Evolutionary conservation across 2,113 vertebrate species (phyloP), one percentile per base, ranked within the genome.

Genomic region (Oxyruncus cristatus): DNA sequence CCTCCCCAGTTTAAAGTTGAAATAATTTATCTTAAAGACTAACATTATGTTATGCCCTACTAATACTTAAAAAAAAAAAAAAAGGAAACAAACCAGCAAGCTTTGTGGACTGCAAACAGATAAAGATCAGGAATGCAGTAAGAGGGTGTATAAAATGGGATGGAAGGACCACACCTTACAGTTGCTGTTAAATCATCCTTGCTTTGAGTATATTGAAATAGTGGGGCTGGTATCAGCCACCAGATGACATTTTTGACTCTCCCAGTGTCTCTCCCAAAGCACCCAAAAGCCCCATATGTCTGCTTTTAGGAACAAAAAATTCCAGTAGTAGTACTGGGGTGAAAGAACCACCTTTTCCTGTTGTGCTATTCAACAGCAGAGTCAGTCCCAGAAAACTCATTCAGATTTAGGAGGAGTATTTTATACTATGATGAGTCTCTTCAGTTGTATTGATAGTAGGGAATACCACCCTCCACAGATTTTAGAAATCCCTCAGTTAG

Each of bases 81-180:
- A 50, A 66, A 66, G 41, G 2, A 39, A 79, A 74, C 28, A 87
- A 81, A 67, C 3, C 37, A 55, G 3, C 8, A 22, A 4, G 4
- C 20, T 17, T 19, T 22, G 30, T 35, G 13, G 53, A 28, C 13
- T 33, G 13, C 14, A 92, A 95, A 66, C n/a, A 68, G 10, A 32
- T 11, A 9, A 49, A 85, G 30, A 87, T 22, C 50, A 76, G 44
- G 28, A 74, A 70, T 0, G 2, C 4, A 39, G 16, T 24, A n/a
- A 52, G 24, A 46, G 6, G 30, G 5, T 0, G 1, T 39, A 20
- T n/a, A 5, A 67, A 91, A 63, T 0, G 2, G 7, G 2, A 20
- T 18, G 20, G 30, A 61, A 26, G 35, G 42, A 39, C 39, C 19
- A 8, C 39, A 55, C n/a, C 42, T 83, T 53, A 30, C 24, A 14